Conservation (phyloP, 2,888 invertebrate species). For the Sisyra nigra region DNA sequence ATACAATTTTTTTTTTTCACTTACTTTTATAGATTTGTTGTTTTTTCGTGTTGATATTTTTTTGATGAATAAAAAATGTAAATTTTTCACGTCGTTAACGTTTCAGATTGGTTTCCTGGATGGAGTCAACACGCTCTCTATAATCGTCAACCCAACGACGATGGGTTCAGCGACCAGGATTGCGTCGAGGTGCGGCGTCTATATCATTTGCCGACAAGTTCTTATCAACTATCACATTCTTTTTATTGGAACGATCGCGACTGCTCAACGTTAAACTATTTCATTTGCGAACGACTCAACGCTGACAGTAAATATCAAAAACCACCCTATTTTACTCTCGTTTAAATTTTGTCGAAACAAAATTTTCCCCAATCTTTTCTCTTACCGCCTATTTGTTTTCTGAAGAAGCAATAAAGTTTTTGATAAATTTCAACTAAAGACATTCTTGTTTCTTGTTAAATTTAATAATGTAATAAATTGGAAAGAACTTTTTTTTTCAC, state of each 20-base stretch:
- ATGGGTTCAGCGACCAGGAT: conserved; percentile 64
- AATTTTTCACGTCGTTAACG: conserved; percentile 7
- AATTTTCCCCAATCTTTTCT: too few relatives aligned
- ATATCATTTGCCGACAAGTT: conserved; percentile 38
- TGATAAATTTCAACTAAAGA: too few relatives aligned
- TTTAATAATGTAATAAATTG: too few relatives aligned
- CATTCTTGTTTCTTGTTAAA: too few relatives aligned
- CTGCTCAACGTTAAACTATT: conserved; percentile 55
- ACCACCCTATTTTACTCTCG: too few relatives aligned
- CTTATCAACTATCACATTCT: conserved; percentile 31
- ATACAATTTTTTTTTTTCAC: too few relatives aligned
- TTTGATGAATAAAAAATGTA: neutral
- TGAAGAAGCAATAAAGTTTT: too few relatives aligned
- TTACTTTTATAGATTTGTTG: too few relatives aligned
- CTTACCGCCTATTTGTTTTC: too few relatives aligned
- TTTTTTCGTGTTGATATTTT: too few relatives aligned
- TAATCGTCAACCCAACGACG: conserved; percentile 63
- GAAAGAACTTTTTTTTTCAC: too few relatives aligned
- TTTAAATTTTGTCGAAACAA: too few relatives aligned
- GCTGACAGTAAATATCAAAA: conserved; percentile 35
- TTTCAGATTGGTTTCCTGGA: conserved; percentile 68
- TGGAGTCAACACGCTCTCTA: conserved; percentile 52
- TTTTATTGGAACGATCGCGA: conserved; percentile 75
- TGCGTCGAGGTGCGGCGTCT: conserved; percentile 60
- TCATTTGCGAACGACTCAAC: conserved; percentile 56